These are phyloP conservation scores for Origma solitaria DNA, from an alignment of 2,113 vertebrate genomes.

Conservation along the genomic window DNA sequence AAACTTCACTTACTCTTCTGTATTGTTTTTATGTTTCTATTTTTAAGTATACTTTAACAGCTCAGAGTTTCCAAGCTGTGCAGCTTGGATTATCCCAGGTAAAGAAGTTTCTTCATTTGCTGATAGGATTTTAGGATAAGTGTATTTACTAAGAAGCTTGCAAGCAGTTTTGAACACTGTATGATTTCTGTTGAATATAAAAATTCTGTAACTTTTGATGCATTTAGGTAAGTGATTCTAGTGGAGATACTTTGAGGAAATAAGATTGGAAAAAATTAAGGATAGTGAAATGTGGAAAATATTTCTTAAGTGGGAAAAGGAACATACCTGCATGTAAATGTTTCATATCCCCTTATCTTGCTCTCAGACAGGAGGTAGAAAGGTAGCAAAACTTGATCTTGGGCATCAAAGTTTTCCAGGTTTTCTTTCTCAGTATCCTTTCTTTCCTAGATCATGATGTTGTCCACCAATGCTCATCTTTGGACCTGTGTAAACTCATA, in stretches of 20 bases:
- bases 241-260: background rate
- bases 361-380: background rate
- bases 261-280: background rate
- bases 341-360: background rate
- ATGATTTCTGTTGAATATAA: background rate
- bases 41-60: background rate
- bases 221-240: background rate
- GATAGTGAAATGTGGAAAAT: background rate
- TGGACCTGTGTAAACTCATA: background rate
- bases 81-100: background rate
- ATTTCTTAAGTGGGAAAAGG: background rate
- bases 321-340: background rate
- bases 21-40: background rate
- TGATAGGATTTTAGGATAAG: background rate
- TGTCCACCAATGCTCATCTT: background rate
- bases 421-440: background rate
- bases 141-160: background rate
- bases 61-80: background rate
- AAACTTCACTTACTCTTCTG: accelerated
- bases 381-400: background rate
- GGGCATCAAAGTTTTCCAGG: background rate
- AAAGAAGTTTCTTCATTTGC: background rate
- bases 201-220: background rate
- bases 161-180: background rate
- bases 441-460: accelerated